Conservation (phyloP, 2,113 vertebrate species). For the Syngnathoides biaculeatus region DNA sequence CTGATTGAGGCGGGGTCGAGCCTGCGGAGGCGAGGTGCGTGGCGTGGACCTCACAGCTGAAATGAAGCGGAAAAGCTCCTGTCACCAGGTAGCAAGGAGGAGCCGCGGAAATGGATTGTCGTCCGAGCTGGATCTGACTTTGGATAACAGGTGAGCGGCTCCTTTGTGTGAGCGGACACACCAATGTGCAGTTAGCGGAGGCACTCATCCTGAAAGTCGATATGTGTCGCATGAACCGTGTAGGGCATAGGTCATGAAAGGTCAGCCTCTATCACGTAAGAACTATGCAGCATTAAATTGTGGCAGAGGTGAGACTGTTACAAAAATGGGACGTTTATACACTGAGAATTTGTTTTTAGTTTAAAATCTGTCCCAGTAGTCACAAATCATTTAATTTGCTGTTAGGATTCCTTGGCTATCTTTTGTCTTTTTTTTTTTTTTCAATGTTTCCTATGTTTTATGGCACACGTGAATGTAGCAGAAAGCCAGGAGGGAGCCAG, state of each 20-base stretch:
- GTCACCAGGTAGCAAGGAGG: constrained; percentile 51
- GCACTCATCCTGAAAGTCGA: constrained; percentile 59
- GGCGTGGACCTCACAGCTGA: constrained; percentile 51
- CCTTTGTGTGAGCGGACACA: constrained; percentile 58
- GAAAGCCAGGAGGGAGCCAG: constrained; percentile 55
- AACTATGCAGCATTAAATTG: constrained; percentile 3
- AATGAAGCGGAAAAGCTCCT: constrained; percentile 69
- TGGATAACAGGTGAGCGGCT: constrained; percentile 49
- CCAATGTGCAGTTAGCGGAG: constrained; percentile 54
- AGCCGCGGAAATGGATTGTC: constrained; percentile 57
- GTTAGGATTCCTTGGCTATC: constrained; percentile 1
- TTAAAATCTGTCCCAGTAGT: constrained; percentile 17
- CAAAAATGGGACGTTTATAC: not conserved
- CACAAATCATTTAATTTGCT: constrained; percentile 34
- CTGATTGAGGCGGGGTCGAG: constrained; percentile 49
- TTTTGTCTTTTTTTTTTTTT: not conserved
- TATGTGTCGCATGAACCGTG: constrained; percentile 52
- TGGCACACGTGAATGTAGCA: constrained; percentile 22
- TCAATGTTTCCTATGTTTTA: not conserved
- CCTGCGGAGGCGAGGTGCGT: constrained; percentile 11
- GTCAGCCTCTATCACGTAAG: constrained; percentile 27
- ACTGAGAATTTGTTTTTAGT: not conserved
- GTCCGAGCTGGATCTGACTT: constrained; percentile 57
- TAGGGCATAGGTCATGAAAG: constrained; percentile 55
- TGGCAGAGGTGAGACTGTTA: not conserved